Conservation (phyloP, 2,888 invertebrate species). For the Scotopteryx bipunctaria region DNA sequence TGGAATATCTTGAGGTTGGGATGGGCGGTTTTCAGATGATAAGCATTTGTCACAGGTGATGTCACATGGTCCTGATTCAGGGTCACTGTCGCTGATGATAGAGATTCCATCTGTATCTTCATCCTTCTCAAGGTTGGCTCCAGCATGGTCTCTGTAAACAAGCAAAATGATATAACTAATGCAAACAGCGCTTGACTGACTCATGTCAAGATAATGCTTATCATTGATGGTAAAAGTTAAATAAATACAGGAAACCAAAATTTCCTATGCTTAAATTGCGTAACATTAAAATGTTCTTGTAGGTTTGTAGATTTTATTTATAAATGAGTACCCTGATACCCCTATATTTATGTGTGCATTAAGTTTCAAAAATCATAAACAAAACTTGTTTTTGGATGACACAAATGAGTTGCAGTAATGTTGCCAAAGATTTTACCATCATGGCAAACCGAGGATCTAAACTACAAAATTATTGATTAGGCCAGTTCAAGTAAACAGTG, state of each 20-base stretch:
- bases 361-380: too few relatives aligned
- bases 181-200: not conserved
- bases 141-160: conserved; percentile 48
- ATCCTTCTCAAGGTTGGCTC: conserved; percentile 63
- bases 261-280: too few relatives aligned
- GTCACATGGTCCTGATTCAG: conserved; percentile 61
- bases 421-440: too few relatives aligned
- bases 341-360: too few relatives aligned
- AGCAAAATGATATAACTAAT: conserved; percentile 11
- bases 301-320: too few relatives aligned
- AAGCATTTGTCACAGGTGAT: conserved; percentile 47
- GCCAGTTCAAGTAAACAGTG: conserved; percentile 3
- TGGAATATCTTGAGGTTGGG: conserved; percentile 36
- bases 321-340: too few relatives aligned
- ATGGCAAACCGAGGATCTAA: not conserved
- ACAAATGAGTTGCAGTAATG: too few relatives aligned
- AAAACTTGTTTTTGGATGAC: too few relatives aligned
- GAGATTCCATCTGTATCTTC: conserved; percentile 81
- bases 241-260: too few relatives aligned
- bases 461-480: conserved; percentile 7
- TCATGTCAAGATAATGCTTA: conserved; percentile 2
- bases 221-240: not conserved
- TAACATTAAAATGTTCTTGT: not conserved
- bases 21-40: conserved; percentile 48
- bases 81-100: conserved; percentile 77